A percentile compares a stretch with the other conserved stretches of the same genome.
phyloP scores from a whole-genome alignment of 2,797 vertebrate species.

The Syncerus caffer region DNA sequence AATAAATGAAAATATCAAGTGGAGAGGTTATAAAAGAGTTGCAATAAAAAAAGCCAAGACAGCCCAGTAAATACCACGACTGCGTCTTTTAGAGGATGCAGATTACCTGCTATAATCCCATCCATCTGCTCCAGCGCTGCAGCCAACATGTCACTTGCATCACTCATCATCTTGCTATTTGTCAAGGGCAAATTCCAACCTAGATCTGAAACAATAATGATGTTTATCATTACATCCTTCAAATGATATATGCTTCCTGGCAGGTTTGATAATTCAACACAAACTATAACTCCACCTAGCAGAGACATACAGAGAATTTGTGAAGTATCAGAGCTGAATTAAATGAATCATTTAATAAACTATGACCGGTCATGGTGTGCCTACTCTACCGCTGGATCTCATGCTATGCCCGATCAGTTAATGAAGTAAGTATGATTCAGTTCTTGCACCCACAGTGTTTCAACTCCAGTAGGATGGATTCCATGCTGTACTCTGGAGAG shows the following conservation, averaged over 20 bases:
- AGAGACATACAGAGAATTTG: not conserved
- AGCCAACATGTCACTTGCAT: constrained; percentile 98
- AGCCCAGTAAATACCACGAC: not conserved
- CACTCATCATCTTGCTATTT: constrained; percentile 91
- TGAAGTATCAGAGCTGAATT: not conserved
- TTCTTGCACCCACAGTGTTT: not conserved
- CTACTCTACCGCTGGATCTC: not conserved
- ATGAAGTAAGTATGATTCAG: not conserved
- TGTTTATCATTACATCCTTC: not conserved
- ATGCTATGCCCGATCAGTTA: not conserved
- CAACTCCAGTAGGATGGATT: not conserved
- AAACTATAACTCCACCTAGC: constrained; percentile 2
- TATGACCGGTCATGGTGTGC: no score
- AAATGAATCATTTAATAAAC: not conserved
- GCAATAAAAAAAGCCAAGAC: not conserved
- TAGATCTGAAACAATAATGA: constrained; percentile 62
- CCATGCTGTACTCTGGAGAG: not conserved
- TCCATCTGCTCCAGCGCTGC: constrained; percentile 99
- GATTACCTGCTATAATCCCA: constrained; percentile 95
- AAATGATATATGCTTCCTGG: not conserved
- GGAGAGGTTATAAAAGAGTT: not conserved
- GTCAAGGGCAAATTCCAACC: constrained; percentile 47
- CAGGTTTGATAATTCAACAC: constrained; percentile 14
- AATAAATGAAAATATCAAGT: not conserved
- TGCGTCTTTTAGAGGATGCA: not conserved